These are phyloP conservation scores for Danaus melanippus DNA, from an alignment of 1,140 invertebrate genomes.

Conservation along the genomic window DNA sequence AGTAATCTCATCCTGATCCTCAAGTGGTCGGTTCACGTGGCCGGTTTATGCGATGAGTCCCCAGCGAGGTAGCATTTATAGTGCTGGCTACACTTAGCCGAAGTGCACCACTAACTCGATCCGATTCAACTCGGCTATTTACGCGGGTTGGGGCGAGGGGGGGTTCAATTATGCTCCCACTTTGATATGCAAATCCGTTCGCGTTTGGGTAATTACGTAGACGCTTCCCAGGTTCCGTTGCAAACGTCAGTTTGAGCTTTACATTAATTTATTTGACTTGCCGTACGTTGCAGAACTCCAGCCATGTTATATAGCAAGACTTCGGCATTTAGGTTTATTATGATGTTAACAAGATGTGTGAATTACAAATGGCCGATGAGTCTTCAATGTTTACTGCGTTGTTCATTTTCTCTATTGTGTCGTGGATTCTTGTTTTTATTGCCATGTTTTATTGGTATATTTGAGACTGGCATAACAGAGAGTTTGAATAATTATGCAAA, in stretches of 20 bases:
- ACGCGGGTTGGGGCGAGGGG: conserved; percentile 29
- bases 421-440: too few species aligned
- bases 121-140: conserved; percentile 65
- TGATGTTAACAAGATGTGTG: conserved; percentile 19
- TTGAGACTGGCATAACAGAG: too few species aligned
- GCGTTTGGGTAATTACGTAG: conserved; percentile 64
- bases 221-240: conserved; percentile 50
- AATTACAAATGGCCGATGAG: conserved; percentile 11
- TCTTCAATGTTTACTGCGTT: conserved; percentile 1
- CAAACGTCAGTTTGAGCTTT: conserved; percentile 43
- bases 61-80: conserved; percentile 25
- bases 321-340: conserved; percentile 16
- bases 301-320: conserved; percentile 1
- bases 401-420: too few species aligned
- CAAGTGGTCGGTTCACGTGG: conserved; percentile 18
- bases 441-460: too few species aligned
- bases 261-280: conserved; percentile 37
- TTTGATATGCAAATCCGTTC: conserved; percentile 68
- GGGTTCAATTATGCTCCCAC: conserved; percentile 63
- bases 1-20: conserved; percentile 20
- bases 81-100: conserved; percentile 41
- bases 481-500: too few species aligned
- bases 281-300: conserved; percentile 5
- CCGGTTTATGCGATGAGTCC: conserved; percentile 21
- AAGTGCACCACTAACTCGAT: conserved; percentile 60